phyloP scores from a whole-genome alignment of 2,888 invertebrate species.

The Dromius quadrimaculatus region DNA sequence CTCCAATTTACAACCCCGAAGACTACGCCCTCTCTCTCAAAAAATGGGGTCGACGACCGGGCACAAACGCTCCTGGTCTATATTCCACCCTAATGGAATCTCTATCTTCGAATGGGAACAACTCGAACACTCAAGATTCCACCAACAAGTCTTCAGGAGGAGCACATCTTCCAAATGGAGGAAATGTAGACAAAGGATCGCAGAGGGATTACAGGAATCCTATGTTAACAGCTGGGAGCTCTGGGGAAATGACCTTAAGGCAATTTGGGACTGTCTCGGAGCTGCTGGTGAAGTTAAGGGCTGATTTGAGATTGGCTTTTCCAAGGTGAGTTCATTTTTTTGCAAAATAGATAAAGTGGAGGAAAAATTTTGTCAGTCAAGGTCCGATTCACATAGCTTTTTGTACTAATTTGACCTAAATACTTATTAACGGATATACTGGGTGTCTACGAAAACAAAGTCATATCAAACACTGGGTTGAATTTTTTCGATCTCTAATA shows the following conservation, averaged over 20 bases:
- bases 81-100: constrained; percentile 57
- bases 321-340: constrained; percentile 75
- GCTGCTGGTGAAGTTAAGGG: constrained; percentile 85
- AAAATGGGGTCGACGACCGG: constrained; percentile 81
- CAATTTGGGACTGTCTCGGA: constrained; percentile 91
- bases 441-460: no score
- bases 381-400: no score
- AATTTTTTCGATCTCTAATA: no score
- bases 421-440: neutral
- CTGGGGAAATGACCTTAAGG: constrained; percentile 87
- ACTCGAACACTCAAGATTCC: constrained; percentile 57
- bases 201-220: constrained; percentile 72
- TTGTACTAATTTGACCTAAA: neutral
- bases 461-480: no score
- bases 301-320: constrained; percentile 88
- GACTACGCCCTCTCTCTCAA: constrained; percentile 85
- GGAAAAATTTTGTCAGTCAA: neutral
- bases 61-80: constrained; percentile 63
- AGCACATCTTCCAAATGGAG: neutral
- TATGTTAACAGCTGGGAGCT: constrained; percentile 73
- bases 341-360: neutral
- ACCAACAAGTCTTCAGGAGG: constrained; percentile 58
- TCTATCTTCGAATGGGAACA: neutral
- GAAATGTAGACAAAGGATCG: neutral
- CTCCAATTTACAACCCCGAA: constrained; percentile 91